Evolutionary conservation across 2,888 invertebrate genomes (phyloP), one percentile per base, ranked within the genome.

Genomic region (Ptilodon capucinus): DNA sequence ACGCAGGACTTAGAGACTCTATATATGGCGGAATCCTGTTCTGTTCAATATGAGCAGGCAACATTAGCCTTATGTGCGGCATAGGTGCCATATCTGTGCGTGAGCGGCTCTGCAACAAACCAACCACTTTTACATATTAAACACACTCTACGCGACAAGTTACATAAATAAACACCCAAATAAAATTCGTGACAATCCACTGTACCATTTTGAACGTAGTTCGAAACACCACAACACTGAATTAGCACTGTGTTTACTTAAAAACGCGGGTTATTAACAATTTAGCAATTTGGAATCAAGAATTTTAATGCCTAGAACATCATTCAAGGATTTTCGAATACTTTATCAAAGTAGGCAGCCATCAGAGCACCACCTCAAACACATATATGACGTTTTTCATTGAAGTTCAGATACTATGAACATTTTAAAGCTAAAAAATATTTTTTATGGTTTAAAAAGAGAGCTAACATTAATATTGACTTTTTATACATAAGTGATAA

Each of bases 121-220:
- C 54, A 68, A 64, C 48, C 45, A 77, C 77, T 81, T 81, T 81
- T 78, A 81, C 77, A 75, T 67, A 71, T 64, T 64, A 65, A 68
- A 57, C 51, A 59, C 54, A 64, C 23, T 64, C 67, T 65, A 75
- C 65, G 64, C 71, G 73, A 71, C 60, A 64, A 79, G 78, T 81
- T 83, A 84, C 71, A 77, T 81, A 87, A 78, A 85, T 83, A 88
- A 86, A 86, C 81, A 83, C 79, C 73, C 75, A 64, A 60, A 74
- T 71, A 70, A 70, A 67, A 63, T 55, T 45, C 43, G 44, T 57
- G 64, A 66, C 70, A 68, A 62, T 49, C 59, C 47, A 48, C 56
- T 66, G 56, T 74, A 81, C 81, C 81, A 81, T 81, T 57, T 48
- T 50, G 40, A 42, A n/a, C 36, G 17, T 44, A 42, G 39, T 39